A percentile compares a stretch with the other conserved stretches of the same genome.
These are phyloP conservation scores for Centropyge bicolor DNA, from an alignment of 2,797 vertebrate species.

Conservation along the genomic window DNA sequence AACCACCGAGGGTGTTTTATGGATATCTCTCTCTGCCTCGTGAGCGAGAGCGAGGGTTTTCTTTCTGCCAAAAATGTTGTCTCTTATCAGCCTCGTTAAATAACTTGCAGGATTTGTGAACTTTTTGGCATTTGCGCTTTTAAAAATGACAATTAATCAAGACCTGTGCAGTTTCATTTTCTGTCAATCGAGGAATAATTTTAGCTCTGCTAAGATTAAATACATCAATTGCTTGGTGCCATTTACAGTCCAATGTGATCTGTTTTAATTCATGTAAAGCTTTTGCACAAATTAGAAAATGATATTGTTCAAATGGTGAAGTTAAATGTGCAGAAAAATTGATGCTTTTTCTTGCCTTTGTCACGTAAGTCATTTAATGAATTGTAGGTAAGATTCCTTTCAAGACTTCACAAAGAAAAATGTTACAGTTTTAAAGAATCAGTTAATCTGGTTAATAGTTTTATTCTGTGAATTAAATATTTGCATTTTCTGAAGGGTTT, in stretches of 20 bases:
- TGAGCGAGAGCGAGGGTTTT: neutral
- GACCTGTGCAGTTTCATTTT: neutral
- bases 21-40: neutral
- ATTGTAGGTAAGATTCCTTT: neutral
- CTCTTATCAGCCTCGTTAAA: neutral
- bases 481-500: neutral
- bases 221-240: neutral
- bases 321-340: neutral
- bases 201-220: neutral
- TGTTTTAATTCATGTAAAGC: neutral
- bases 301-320: neutral
- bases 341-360: neutral
- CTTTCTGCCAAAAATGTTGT: neutral
- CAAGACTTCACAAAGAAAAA: neutral
- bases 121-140: neutral
- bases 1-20: constrained; percentile 23
- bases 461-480: neutral
- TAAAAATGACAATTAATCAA: constrained; percentile 3
- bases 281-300: neutral
- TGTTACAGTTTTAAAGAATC: neutral
- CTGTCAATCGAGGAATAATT: neutral
- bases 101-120: neutral
- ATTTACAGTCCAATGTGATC: neutral
- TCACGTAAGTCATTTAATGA: neutral
- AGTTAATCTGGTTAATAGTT: neutral